A percentile compares a stretch with the other conserved stretches of the same genome.
These are phyloP conservation scores for Pycnomerus fuliginosus DNA, from an alignment of 2,888 invertebrate genomes.

Conservation along the genomic window DNA sequence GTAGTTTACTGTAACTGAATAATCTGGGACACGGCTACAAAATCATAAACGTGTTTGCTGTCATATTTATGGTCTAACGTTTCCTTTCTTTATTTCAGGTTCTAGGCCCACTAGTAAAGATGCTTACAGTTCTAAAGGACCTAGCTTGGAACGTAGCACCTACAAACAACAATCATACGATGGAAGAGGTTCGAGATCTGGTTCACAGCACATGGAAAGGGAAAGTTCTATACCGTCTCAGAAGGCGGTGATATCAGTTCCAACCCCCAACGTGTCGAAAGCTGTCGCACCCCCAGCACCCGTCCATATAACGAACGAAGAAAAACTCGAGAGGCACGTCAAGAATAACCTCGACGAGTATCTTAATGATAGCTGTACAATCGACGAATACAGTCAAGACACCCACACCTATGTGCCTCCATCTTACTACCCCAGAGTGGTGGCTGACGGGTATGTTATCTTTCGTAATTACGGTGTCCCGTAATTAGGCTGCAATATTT, in stretches of 20 bases:
- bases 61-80: too few species aligned
- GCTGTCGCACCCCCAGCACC: constrained; percentile 12
- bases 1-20: too few species aligned
- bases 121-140: constrained; percentile 49
- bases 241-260: constrained; percentile 14
- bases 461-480: too few species aligned
- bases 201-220: constrained; percentile 59
- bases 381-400: constrained; percentile 44
- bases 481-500: too few species aligned
- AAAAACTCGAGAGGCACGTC: constrained; percentile 41
- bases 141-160: constrained; percentile 46
- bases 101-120: constrained; percentile 38
- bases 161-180: constrained; percentile 43
- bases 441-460: constrained; percentile 42
- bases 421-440: constrained; percentile 36
- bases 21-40: too few species aligned
- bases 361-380: constrained; percentile 40
- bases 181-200: constrained; percentile 57
- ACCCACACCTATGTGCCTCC: constrained; percentile 39
- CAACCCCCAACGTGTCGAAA: constrained; percentile 29
- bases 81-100: constrained; percentile 24
- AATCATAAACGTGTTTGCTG: too few species aligned
- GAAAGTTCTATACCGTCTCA: constrained; percentile 26
- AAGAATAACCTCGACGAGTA: constrained; percentile 48
- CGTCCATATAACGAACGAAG: constrained; percentile 28